Evolutionary conservation across 2,888 invertebrate species (phyloP), one percentile per base, ranked within the genome.

Genomic region (Drosophila anomelani): DNA sequence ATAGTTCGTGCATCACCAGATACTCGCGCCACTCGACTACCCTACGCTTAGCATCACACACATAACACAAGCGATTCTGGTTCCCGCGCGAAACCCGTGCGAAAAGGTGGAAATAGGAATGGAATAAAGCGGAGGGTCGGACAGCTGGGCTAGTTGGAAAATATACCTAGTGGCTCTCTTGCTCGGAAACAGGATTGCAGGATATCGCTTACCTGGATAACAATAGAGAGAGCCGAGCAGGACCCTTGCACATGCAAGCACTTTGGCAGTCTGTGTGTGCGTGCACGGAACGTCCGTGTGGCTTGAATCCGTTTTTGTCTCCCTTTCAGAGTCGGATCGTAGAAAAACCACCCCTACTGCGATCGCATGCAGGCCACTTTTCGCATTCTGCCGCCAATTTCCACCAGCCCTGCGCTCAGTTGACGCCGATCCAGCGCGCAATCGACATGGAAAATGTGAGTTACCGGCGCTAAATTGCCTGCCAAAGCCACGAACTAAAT

Each of bases 341-440:
- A 46, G 58, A 15, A 55, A 85, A 82, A 69, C 80, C 62, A 83
- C 87, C 83, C 81, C 69, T 62, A 69, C 56, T 53, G 57, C 41
- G 43, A 71, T 39, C 47, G 47, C 10, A 20, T 43, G 54, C 60
- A 49, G 39, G 41, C 36, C 58, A 69, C 47, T 70, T 76, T 76
- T 82, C 59, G 81, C 75, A 80, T 83, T 82, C 69, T 87, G 83
- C 84, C 88, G 84, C 83, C 88, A 84, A 84, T 76, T 81, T 68
- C 51, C 51, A 53, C 51, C 20, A 53, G 51, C 15, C 51, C 51
- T 10, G 20, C 15, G 51, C 51, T 74, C 46, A 84, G 75, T 84
- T 51, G 75, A 79, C 75, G 75, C 73, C 54, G 56, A 76, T 55
- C 78, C 58, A 43, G 54, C 71, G 47, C 62, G 53, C 60, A 60